These are phyloP conservation scores for Lycophotia porphyrea DNA, from an alignment of 2,888 invertebrate genomes.

Conservation along the genomic window DNA sequence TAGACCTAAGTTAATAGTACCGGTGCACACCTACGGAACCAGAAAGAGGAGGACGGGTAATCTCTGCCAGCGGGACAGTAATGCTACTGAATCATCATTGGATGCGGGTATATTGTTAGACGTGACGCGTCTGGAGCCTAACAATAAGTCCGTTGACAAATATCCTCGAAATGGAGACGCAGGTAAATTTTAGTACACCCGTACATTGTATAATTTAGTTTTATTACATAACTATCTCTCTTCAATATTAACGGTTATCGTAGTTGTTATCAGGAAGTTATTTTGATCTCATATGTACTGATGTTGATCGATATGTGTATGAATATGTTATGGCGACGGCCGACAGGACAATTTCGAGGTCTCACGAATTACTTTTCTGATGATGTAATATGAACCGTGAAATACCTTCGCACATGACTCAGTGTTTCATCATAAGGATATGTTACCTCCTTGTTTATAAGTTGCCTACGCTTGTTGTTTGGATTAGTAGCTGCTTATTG, in stretches of 20 bases:
- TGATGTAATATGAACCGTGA: constrained; percentile 69
- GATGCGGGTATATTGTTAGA: constrained; percentile 86
- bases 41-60: constrained; percentile 95
- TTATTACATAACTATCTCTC: constrained; percentile 34
- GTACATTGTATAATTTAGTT: constrained; percentile 33
- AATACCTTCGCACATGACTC: constrained; percentile 65
- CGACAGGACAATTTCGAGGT: constrained; percentile 69
- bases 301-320: constrained; percentile 81
- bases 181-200: constrained; percentile 75
- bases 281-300: constrained; percentile 74
- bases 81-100: constrained; percentile 84
- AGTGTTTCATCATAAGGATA: constrained; percentile 56
- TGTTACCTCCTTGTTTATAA: constrained; percentile 40
- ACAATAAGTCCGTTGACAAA: constrained; percentile 73
- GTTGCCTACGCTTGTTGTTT: constrained; percentile 30
- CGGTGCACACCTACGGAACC: constrained; percentile 96
- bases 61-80: constrained; percentile 88
- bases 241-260: constrained; percentile 46
- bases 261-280: constrained; percentile 68
- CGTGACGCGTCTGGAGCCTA: constrained; percentile 80
- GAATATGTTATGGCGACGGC: constrained; percentile 59
- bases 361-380: constrained; percentile 65
- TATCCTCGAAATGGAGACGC: constrained; percentile 76
- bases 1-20: constrained; percentile 95
- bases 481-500: background rate